Percentiles rank a stretch among this genome's conserved stretches.
phyloP scores from a whole-genome alignment of 2,113 vertebrate genomes.

The Caretta caretta region DNA sequence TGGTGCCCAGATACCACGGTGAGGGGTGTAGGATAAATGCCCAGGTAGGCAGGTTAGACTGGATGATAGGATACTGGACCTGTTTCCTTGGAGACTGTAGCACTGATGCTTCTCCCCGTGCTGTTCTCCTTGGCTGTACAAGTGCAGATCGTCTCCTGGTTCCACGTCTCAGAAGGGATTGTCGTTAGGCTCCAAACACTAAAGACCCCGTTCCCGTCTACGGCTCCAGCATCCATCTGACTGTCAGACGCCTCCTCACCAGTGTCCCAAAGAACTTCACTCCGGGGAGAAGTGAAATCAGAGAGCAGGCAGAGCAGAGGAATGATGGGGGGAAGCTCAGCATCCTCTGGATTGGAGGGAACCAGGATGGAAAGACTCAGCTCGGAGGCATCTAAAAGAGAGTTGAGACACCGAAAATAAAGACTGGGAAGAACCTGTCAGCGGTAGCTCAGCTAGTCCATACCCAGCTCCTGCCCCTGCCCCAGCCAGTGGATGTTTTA shows the following conservation, averaged over 20 bases:
- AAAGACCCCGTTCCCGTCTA: neutral
- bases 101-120: neutral
- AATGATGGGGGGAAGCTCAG: neutral
- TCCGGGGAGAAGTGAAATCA: neutral
- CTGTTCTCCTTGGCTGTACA: neutral
- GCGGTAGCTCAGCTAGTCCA: neutral
- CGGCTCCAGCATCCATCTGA: neutral
- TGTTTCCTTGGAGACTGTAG: neutral
- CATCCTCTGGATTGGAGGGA: neutral
- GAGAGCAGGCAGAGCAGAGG: neutral
- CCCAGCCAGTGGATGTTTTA: neutral
- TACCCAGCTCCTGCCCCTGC: neutral
- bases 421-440: neutral
- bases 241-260: neutral
- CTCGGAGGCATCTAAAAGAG: neutral
- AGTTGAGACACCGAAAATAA: neutral
- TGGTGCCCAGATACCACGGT: neutral
- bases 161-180: neutral
- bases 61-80: neutral
- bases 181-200: neutral
- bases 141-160: neutral
- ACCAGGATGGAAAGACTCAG: neutral
- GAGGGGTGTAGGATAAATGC: neutral
- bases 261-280: neutral
- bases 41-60: neutral